Evolutionary conservation across 1,140 invertebrate species (phyloP), one percentile per base, ranked within the genome.

Genomic region (Pteromalus puparum): DNA sequence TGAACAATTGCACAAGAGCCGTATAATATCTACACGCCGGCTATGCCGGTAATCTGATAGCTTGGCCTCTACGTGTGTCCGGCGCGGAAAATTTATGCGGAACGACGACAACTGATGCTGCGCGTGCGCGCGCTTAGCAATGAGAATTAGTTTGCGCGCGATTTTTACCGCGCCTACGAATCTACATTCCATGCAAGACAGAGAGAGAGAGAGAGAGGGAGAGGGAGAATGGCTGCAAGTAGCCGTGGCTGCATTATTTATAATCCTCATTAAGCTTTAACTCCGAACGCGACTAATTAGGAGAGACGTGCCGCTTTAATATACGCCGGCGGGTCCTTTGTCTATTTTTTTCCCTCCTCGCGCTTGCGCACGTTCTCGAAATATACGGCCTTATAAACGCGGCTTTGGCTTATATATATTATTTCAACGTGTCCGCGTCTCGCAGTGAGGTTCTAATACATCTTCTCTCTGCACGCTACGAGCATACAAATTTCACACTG

Each of bases 171-270:
- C 72, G 26, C 72, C 28, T 74, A 67, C 61, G 72, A 70, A 81
- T 81, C 65, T 81, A 76, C 84, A 85, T 85, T 76, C 77, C 84
- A 18, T 24, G n/a, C n/a, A n/a, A n/a, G n/a, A n/a, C n/a, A n/a
- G n/a, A 38, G n/a, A 30, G 5, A 21, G 6, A n/a, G 72, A n/a
- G 21, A 18, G 26, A 34, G 61, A 68, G 24, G 67, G 67, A 61
- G 7, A n/a, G 75, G 75, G 18, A 53, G 5, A 18, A 46, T 24
- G 13, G 24, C 9, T 7, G 18, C 26, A 46, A 34, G 30, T 46
- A 28, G 3, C 6, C 12, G 9, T 1, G 53, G 13, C 76, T 79
- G 82, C 82, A 79, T 84, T 84, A 84, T 84, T 83, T 83, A 83
- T 78, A 72, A 83, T 70, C 48, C 77, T 80, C 83, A 68, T 84